Percentiles rank a stretch among this genome's conserved stretches.
Conservation (phyloP, 1,140 invertebrate genomes). For the Phymorhynchus buccinoides region DNA sequence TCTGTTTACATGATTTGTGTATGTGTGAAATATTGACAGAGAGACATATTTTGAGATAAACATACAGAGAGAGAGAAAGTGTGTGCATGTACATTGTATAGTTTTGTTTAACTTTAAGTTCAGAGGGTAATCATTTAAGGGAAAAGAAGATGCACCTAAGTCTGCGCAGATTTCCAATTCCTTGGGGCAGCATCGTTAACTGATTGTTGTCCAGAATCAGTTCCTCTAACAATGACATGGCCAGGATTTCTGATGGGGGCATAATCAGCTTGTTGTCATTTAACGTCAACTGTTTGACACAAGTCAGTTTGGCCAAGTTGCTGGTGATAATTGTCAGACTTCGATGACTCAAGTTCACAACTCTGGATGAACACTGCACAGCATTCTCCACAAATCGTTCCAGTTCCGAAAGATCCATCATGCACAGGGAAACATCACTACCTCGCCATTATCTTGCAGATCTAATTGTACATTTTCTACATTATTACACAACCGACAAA, state of each 20-base stretch:
- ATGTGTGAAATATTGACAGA: too few species aligned
- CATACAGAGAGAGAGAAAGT: too few species aligned
- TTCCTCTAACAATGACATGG: conserved; percentile 59
- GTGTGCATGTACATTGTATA: too few species aligned
- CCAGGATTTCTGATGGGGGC: conserved; percentile 65
- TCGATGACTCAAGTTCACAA: conserved; percentile 64
- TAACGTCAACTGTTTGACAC: conserved; percentile 54
- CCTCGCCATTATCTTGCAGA: too few species aligned
- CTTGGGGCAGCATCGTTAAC: conserved; percentile 66
- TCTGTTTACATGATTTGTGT: too few species aligned
- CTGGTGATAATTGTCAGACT: conserved; percentile 58
- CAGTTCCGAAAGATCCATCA: conserved; percentile 59
- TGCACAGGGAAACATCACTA: background rate
- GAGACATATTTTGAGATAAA: too few species aligned
- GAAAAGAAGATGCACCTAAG: conserved; percentile 55
- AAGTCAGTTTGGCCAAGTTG: conserved; percentile 52
- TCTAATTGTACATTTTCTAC: too few species aligned
- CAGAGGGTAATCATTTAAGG: too few species aligned
- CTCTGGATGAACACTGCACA: conserved; percentile 39
- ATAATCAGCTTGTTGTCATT: conserved; percentile 69
- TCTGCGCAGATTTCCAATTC: conserved; percentile 57
- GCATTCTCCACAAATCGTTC: conserved; percentile 59
- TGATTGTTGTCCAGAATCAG: conserved; percentile 68
- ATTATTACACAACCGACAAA: too few species aligned
- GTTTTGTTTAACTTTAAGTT: too few species aligned